A percentile compares a stretch with the other conserved stretches of the same genome.
Evolutionary conservation across 2,888 invertebrate species (phyloP).

Genomic region (Sminthurides aquaticus): DNA sequence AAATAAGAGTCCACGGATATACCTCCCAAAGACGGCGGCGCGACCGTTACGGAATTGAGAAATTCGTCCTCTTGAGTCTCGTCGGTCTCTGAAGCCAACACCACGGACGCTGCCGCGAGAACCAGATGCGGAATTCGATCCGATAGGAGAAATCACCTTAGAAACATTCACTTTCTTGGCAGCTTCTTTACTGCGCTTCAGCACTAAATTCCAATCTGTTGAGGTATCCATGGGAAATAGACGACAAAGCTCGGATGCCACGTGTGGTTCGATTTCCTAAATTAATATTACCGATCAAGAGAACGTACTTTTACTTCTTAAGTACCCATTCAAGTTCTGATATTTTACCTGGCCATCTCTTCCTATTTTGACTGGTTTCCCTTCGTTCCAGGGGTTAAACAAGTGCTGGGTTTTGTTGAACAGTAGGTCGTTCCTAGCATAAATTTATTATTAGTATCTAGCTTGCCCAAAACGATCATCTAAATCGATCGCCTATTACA

Average conservation of each 20-base stretch:
- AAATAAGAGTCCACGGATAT: constrained; percentile 43
- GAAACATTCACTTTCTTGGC: constrained; percentile 57
- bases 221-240: constrained; percentile 86
- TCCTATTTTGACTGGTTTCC: constrained; percentile 98
- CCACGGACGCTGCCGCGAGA: constrained; percentile 51
- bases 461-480: not conserved
- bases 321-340: not conserved
- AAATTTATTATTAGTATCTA: constrained; percentile 24
- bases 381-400: constrained; percentile 97
- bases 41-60: constrained; percentile 34
- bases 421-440: constrained; percentile 75
- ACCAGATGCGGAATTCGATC: constrained; percentile 43
- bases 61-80: constrained; percentile 33
- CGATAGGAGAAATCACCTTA: constrained; percentile 52
- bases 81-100: constrained; percentile 48
- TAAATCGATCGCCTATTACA: not conserved
- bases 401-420: constrained; percentile 86
- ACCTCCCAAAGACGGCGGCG: constrained; percentile 43
- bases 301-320: not conserved
- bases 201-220: constrained; percentile 78
- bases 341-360: constrained; percentile 73
- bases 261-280: constrained; percentile 94
- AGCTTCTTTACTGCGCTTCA: constrained; percentile 76
- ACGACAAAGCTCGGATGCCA: constrained; percentile 87
- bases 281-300: too few relatives aligned